Percentiles rank a stretch among this genome's conserved stretches.
Conservation (phyloP, 2,888 invertebrate genomes). For the Noctua janthe region DNA sequence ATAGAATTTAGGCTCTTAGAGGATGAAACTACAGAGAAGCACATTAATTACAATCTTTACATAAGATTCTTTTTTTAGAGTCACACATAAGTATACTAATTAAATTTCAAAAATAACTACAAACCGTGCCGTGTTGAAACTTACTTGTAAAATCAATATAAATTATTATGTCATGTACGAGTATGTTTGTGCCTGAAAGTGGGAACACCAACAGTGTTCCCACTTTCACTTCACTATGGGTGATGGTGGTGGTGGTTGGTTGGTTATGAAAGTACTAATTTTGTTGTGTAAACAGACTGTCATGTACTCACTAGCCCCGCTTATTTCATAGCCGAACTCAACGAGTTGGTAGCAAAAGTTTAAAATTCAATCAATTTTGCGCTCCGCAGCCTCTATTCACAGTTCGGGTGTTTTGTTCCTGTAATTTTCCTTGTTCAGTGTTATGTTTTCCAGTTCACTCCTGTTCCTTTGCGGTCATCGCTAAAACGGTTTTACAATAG, state of each 20-base stretch:
- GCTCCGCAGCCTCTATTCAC: constrained; percentile 73
- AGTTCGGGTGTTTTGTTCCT: constrained; percentile 71
- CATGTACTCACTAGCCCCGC: constrained; percentile 26
- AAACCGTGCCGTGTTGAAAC: too few species aligned
- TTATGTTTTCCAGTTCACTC: constrained; percentile 59
- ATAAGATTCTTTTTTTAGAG: too few species aligned
- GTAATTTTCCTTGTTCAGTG: constrained; percentile 67
- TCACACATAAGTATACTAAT: background rate
- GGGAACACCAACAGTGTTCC: too few species aligned
- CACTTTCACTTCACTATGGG: too few species aligned
- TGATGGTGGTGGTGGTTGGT: background rate
- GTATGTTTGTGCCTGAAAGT: too few species aligned
- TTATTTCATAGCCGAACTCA: constrained; percentile 54
- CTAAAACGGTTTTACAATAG: constrained; percentile 43
- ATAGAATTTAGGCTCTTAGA: background rate
- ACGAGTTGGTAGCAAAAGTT: constrained; percentile 73
- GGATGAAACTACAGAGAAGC: too few species aligned
- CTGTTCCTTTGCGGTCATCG: constrained; percentile 57
- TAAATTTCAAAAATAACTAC: too few species aligned
- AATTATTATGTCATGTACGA: background rate
- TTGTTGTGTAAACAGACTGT: background rate
- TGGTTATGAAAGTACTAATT: background rate
- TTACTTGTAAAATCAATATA: too few species aligned
- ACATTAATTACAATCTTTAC: too few species aligned
- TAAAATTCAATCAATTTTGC: constrained; percentile 83